Conservation (phyloP, 2,797 vertebrate genomes). For the Myotis vivesi region DNA sequence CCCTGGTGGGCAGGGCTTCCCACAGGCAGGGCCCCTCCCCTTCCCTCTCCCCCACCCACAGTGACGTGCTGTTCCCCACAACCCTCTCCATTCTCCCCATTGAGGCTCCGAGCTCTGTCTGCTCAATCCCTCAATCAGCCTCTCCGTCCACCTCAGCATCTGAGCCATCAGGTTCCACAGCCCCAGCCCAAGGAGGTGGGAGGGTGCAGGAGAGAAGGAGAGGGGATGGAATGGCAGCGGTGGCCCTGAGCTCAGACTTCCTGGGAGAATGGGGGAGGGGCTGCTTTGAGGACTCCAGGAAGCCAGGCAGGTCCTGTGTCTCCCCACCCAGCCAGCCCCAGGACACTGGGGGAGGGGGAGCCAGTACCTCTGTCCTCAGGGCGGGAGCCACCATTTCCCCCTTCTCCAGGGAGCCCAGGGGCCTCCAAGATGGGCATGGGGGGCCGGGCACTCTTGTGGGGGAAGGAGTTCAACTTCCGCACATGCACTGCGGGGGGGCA, state of each 20-base stretch:
- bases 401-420: constrained; percentile 71
- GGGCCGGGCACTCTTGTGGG: constrained; percentile 79
- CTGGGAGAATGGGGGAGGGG: background rate
- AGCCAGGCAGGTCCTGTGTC: background rate
- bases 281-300: background rate
- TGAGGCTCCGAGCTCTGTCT: rapidly evolving
- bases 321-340: background rate
- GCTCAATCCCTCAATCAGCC: background rate
- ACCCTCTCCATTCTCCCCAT: background rate
- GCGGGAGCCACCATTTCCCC: constrained; percentile 68
- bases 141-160: background rate
- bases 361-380: constrained; percentile 82
- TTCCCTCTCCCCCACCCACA: background rate
- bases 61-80: background rate
- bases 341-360: no score
- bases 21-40: background rate
- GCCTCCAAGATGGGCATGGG: constrained; percentile 82
- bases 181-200: background rate
- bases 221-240: rapidly evolving
- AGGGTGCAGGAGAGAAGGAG: rapidly evolving
- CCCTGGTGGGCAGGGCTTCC: background rate
- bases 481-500: constrained; percentile 79
- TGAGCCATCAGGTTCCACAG: background rate
- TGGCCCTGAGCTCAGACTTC: background rate
- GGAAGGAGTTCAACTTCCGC: constrained; percentile 81